Conservation (phyloP, 2,888 invertebrate genomes). For the Drosophila helvetica region DNA sequence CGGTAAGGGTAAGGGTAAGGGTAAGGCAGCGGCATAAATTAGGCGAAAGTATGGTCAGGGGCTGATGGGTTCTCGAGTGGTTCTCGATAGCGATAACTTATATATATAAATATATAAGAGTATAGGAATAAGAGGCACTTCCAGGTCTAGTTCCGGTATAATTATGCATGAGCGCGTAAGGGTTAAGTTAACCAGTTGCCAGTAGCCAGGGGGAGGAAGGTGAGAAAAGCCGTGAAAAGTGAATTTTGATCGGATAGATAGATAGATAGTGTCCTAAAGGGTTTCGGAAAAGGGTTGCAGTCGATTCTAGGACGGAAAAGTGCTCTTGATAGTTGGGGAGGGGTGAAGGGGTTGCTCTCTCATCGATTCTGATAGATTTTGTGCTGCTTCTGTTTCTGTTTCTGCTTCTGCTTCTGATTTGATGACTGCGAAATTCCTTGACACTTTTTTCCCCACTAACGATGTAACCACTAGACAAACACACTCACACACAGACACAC, state of each 20-base stretch:
- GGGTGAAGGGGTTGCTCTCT: not conserved
- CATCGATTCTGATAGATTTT: slow-evolving; percentile 34
- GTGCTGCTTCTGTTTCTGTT: slow-evolving; percentile 11
- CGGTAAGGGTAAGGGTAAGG: too few species aligned
- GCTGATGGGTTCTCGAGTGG: slow-evolving; percentile 50
- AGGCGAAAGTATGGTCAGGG: slow-evolving; percentile 72
- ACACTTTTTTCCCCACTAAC: slow-evolving; percentile 45
- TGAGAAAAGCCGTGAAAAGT: slow-evolving; percentile 22
- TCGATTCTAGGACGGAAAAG: not conserved
- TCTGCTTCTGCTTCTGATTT: slow-evolving; percentile 32
- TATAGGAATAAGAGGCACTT: slow-evolving; percentile 17
- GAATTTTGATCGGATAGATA: slow-evolving; percentile 20
- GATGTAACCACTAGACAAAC: slow-evolving; percentile 30
- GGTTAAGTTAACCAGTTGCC: slow-evolving; percentile 18
- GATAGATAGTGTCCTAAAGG: not conserved
- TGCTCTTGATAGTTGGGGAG: not conserved
- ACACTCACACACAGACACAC: not conserved
- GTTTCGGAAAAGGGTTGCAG: slow-evolving; percentile 3
- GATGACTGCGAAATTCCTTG: slow-evolving; percentile 37
- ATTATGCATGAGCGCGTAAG: slow-evolving; percentile 70
- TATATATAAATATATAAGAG: slow-evolving; percentile 12
- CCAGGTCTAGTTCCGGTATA: slow-evolving; percentile 53
- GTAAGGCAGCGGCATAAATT: slow-evolving; percentile 68
- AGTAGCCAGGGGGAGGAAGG: slow-evolving; percentile 39
- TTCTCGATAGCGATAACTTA: slow-evolving; percentile 39